Evolutionary conservation across 2,113 vertebrate genomes (phyloP).

Genomic region (Egretta garzetta): DNA sequence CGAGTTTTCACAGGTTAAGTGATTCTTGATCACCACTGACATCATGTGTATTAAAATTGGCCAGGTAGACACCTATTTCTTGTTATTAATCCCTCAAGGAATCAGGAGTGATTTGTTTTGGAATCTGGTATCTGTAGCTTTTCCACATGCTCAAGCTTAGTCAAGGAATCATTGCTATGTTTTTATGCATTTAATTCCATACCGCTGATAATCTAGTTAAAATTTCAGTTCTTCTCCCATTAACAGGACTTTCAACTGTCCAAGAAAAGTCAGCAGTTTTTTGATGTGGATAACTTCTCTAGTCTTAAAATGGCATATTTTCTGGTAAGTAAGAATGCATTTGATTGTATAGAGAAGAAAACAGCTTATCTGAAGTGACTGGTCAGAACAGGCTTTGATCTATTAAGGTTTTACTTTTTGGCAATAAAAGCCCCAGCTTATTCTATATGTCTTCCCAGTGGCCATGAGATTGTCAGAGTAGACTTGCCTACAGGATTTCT

Average conservation of each 20-base stretch:
- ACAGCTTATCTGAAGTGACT: not conserved
- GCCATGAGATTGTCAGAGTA: not conserved
- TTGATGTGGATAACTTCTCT: not conserved
- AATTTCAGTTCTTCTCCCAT: not conserved
- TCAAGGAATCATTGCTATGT: not conserved
- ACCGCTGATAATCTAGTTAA: not conserved
- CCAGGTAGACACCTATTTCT: not conserved
- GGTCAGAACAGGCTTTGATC: not conserved
- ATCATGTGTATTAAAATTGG: not conserved
- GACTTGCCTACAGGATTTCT: not conserved
- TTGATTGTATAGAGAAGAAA: not conserved
- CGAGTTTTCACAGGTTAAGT: not conserved
- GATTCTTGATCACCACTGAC: not conserved
- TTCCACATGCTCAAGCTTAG: not conserved
- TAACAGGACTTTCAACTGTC: constrained; percentile 1
- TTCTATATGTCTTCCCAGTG: not conserved
- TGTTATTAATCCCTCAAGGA: not conserved
- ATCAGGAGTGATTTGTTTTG: not conserved
- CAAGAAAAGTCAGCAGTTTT: not conserved
- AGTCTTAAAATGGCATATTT: not conserved
- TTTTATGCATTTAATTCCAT: not conserved
- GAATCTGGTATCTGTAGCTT: not conserved
- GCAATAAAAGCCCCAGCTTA: not conserved
- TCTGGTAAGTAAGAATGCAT: not conserved
- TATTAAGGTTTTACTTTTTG: not conserved